Base-by-base conservation (phyloP, 2,888 invertebrate species). In the Temnothorax unifasciatus region DNA sequence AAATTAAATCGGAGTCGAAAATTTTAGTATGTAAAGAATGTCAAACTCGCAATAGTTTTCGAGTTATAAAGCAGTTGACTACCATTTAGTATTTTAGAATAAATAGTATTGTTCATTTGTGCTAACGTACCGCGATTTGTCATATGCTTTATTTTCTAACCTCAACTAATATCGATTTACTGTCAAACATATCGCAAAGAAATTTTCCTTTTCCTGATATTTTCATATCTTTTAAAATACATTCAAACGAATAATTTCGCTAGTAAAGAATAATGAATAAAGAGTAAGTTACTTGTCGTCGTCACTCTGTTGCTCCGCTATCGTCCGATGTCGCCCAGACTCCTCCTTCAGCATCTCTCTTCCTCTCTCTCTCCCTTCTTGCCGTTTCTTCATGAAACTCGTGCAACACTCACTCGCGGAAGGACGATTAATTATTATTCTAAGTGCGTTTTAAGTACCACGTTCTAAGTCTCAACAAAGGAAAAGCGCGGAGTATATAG, bases 261-360 rank as follows among this genome's bases (percentile, higher is more conserved):
- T 11, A 34, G 18, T 63, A 63, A 38, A 63, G 11, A 63, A 63
- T 61, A 63, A 63, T 38, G 5, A 38, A 63, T 63, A 61, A 61
- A 34, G 18, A 61, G 0, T 38, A 25, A 9, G 38, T 63, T 63
- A 63, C 11, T 63, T n/a, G n/a, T 63, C 11, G 5, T 61, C n/a
- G n/a, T 61, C 11, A 11, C 11, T 11, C n/a, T 13, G 11, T n/a
- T 63, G 38, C 1, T 63, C 13, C 13, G n/a, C 5, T 57, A 3
- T 25, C 13, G 8, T 38, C 1, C n/a, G 34, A 61, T n/a, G n/a
- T 34, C 34, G 18, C 5, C n/a, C 11, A n/a, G 18, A 29, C 5
- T 61, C 9, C 61, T 61, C 15, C 61, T 61, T 34, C 18, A 34
- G n/a, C 38, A n/a, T 0, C 11, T 63, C 11, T 63, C n/a, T 38